Evolutionary conservation across 1,140 invertebrate species (phyloP).

Genomic region (Whitmania pigra): DNA sequence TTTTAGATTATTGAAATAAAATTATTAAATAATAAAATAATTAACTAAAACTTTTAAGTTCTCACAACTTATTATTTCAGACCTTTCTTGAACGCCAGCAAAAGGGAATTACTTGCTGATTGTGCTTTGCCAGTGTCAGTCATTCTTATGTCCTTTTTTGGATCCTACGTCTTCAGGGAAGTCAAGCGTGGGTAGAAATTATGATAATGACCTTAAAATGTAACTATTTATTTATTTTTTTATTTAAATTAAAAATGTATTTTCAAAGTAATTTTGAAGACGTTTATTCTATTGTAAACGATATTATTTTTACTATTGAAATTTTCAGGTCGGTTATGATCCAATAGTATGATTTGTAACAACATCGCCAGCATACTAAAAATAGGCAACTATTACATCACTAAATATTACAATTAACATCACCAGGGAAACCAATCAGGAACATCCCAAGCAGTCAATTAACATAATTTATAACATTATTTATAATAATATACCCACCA

Average conservation of each 20-base stretch:
- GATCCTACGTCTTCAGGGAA: constrained; percentile 51
- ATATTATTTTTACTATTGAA: background rate
- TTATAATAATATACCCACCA: background rate
- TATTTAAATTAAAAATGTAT: background rate
- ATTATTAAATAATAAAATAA: background rate
- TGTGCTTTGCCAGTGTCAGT: constrained; percentile 54
- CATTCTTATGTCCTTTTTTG: constrained; percentile 51
- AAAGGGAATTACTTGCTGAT: constrained; percentile 53
- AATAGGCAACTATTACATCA: no score
- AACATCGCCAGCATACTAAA: no score
- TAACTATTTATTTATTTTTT: background rate
- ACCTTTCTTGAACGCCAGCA: constrained; percentile 52
- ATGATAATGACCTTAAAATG: no score
- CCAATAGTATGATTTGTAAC: no score
- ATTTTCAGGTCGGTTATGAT: background rate
- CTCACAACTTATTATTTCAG: constrained; percentile 39
- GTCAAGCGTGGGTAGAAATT: constrained; percentile 43
- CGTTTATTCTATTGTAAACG: background rate
- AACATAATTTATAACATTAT: background rate
- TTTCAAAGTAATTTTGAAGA: background rate
- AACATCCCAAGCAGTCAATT: no score
- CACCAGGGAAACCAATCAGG: no score
- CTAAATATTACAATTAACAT: no score
- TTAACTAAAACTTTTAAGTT: no score
- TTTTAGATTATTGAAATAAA: no score